Percentiles rank a stretch among this genome's conserved stretches.
Evolutionary conservation across 2,888 invertebrate genomes (phyloP).

Genomic region (Allygus modestus): DNA sequence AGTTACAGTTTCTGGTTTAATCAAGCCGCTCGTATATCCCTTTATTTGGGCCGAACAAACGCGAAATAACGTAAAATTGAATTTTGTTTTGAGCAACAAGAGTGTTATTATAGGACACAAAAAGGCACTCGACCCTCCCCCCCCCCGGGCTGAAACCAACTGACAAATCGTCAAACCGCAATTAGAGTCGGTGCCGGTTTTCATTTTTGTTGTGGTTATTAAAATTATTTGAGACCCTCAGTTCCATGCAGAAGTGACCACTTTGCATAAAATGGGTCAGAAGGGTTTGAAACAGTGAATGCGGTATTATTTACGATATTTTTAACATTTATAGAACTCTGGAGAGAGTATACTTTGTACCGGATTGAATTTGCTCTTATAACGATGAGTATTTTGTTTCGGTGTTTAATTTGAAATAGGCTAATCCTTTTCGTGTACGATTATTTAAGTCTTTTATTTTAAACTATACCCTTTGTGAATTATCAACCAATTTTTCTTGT

Average conservation of each 20-base stretch:
- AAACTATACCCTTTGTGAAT: too few species aligned
- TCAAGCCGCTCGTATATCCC: slow-evolving; percentile 40
- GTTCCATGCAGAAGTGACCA: slow-evolving; percentile 14
- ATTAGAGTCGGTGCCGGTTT: slow-evolving; percentile 28
- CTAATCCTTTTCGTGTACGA: too few species aligned
- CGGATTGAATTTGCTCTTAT: not conserved
- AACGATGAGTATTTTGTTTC: not conserved
- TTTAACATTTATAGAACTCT: not conserved
- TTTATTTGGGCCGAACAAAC: slow-evolving; percentile 37
- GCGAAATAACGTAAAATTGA: slow-evolving; percentile 36
- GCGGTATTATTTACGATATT: slow-evolving; percentile 4
- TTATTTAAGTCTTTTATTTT: too few species aligned
- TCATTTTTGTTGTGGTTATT: slow-evolving; percentile 42
- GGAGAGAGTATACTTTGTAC: not conserved
- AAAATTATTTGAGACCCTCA: slow-evolving; percentile 11
- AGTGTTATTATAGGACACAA: slow-evolving; percentile 39
- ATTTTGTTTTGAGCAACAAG: slow-evolving; percentile 46
- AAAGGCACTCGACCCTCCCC: slow-evolving; percentile 22
- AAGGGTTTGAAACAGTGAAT: slow-evolving; percentile 6
- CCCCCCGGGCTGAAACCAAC: not conserved
- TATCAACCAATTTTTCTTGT: too few species aligned
- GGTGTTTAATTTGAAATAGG: too few species aligned
- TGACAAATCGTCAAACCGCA: slow-evolving; percentile 23
- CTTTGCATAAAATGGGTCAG: slow-evolving; percentile 7
- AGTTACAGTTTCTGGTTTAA: slow-evolving; percentile 44